A percentile compares a stretch with the other conserved stretches of the same genome.
Evolutionary conservation across 1,140 invertebrate genomes (phyloP).

Genomic region (Listronotus bonariensis): DNA sequence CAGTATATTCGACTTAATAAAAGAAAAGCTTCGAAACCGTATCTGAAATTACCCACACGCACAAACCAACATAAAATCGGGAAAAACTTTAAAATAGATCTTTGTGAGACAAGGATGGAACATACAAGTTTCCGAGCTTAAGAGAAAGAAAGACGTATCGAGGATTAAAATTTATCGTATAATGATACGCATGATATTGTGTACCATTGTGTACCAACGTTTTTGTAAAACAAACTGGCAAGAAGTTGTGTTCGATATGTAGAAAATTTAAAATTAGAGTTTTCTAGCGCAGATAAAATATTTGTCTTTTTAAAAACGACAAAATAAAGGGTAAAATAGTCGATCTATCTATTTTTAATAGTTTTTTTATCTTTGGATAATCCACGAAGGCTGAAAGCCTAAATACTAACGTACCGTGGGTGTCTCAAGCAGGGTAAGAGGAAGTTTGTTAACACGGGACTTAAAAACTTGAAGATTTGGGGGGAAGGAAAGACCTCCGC

Average conservation of each 20-base stretch:
- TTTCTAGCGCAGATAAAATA: no score
- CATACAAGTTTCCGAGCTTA: not conserved
- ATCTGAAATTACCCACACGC: slow-evolving; percentile 10
- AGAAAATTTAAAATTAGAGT: slow-evolving; percentile 30
- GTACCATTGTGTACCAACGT: slow-evolving; percentile 43
- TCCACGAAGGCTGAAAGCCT: no score
- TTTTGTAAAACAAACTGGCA: slow-evolving; percentile 26
- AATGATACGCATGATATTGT: slow-evolving; percentile 41
- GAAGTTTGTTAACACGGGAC: no score
- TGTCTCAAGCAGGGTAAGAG: no score
- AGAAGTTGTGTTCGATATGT: slow-evolving; percentile 34
- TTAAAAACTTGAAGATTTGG: no score
- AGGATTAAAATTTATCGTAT: slow-evolving; percentile 34
- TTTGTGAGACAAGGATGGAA: not conserved
- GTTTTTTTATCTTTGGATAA: no score
- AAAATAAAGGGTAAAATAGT: no score
- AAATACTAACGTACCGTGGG: no score
- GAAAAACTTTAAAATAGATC: slow-evolving; percentile 16
- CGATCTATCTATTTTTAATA: no score
- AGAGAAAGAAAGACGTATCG: not conserved
- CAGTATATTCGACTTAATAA: not conserved
- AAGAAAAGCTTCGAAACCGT: slow-evolving; percentile 4
- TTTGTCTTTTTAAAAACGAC: no score
- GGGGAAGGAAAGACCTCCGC: no score
- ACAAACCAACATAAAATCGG: slow-evolving; percentile 12